Conservation (phyloP, 2,888 invertebrate genomes). For the Kryphioiulus occultus region DNA sequence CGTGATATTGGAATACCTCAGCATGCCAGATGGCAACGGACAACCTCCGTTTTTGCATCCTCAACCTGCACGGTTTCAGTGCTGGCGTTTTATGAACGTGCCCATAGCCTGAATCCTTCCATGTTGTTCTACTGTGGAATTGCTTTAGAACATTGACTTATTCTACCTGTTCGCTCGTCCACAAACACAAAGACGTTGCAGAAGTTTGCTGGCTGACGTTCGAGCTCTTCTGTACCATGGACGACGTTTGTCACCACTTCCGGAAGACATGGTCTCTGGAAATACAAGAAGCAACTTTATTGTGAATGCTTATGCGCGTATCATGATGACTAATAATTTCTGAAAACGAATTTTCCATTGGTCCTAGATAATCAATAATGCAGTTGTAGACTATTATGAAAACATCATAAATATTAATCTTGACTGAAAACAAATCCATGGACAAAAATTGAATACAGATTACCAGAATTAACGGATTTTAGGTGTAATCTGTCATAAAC, state of each 20-base stretch:
- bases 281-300: not conserved
- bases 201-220: conserved; percentile 47
- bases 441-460: no score
- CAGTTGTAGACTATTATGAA: no score
- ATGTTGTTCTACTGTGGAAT: not conserved
- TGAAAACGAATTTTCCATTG: no score
- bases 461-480: no score
- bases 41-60: not conserved
- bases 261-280: conserved; percentile 47
- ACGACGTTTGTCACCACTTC: conserved; percentile 36
- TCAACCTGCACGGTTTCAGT: not conserved
- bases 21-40: not conserved
- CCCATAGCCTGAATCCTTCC: not conserved
- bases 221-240: conserved; percentile 50
- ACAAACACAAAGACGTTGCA: conserved; percentile 46
- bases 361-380: no score
- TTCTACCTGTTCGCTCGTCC: conserved; percentile 46
- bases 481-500: no score
- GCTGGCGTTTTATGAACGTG: not conserved
- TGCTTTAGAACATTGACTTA: not conserved
- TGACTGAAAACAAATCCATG: no score
- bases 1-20: not conserved
- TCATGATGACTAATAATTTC: no score
- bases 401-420: no score
- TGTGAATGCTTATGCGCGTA: no score